These are phyloP conservation scores for Lepidotrigona ventralis DNA, from an alignment of 1,140 invertebrate genomes.

Conservation along the genomic window DNA sequence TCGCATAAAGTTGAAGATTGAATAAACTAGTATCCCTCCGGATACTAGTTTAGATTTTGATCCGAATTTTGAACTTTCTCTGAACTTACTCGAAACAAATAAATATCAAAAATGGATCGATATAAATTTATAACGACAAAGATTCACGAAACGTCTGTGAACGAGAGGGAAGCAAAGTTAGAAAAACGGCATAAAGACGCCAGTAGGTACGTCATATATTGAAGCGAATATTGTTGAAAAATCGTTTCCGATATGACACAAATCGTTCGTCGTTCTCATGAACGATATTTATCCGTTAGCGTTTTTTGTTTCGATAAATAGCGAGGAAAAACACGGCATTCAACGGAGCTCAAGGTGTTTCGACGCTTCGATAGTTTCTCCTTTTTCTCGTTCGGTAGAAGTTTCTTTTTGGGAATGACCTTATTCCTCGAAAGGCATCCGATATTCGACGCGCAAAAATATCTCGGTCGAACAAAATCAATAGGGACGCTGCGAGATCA, in stretches of 20 bases:
- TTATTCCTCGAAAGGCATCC: neutral
- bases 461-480: neutral
- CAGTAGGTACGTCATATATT: constrained; percentile 8
- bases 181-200: neutral
- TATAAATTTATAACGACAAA: constrained; percentile 9
- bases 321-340: neutral
- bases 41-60: neutral
- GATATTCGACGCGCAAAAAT: neutral
- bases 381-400: neutral
- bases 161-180: neutral
- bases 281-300: neutral
- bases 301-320: neutral
- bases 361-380: neutral
- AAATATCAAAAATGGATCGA: neutral
- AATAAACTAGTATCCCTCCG: neutral
- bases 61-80: neutral
- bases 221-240: constrained; percentile 20
- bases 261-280: neutral
- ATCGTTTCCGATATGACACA: neutral
- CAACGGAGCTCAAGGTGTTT: neutral
- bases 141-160: neutral
- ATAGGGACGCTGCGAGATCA: neutral
- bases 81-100: neutral
- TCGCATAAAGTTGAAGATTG: neutral
- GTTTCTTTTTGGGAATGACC: neutral